These are phyloP conservation scores for Drosophila cardini DNA, from an alignment of 1,140 invertebrate species.

Conservation along the genomic window DNA sequence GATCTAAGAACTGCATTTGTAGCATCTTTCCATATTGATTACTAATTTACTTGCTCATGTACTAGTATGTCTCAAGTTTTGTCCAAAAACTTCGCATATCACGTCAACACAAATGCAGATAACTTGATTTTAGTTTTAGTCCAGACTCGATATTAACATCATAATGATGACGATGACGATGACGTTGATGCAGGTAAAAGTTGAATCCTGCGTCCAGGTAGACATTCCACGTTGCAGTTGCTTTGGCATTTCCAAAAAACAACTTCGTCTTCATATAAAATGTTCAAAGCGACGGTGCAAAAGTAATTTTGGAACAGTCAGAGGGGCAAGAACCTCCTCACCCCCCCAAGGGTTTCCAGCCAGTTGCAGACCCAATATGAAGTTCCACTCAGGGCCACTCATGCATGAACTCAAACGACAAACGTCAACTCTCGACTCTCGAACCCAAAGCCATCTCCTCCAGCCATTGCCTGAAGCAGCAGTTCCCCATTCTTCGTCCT, in stretches of 20 bases:
- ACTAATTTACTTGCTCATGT: slow-evolving; percentile 62
- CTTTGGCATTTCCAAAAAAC: slow-evolving; percentile 22
- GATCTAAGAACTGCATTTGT: slow-evolving; percentile 49
- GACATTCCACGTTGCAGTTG: slow-evolving; percentile 29
- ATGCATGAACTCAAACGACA: slow-evolving; percentile 75
- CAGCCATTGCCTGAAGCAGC: neutral
- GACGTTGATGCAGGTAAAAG: slow-evolving; percentile 30
- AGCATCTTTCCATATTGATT: slow-evolving; percentile 63
- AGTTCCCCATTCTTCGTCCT: neutral
- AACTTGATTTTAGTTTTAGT: slow-evolving; percentile 62
- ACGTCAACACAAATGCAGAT: slow-evolving; percentile 52
- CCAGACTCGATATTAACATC: slow-evolving; percentile 58
- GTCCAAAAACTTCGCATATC: slow-evolving; percentile 47
- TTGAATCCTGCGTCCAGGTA: slow-evolving; percentile 53
- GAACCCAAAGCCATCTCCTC: neutral
- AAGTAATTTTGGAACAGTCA: slow-evolving; percentile 43
- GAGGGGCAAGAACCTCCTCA: neutral
- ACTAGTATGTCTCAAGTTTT: slow-evolving; percentile 31
- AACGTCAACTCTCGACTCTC: slow-evolving; percentile 35
- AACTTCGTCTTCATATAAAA: slow-evolving; percentile 75
- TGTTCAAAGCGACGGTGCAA: slow-evolving; percentile 70
- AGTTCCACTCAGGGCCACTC: slow-evolving; percentile 72
- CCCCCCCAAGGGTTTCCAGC: slow-evolving; percentile 14
- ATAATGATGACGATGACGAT: neutral
- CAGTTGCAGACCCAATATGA: slow-evolving; percentile 52